phyloP scores from a whole-genome alignment of 2,888 invertebrate species.

The Cheilosia soror region DNA sequence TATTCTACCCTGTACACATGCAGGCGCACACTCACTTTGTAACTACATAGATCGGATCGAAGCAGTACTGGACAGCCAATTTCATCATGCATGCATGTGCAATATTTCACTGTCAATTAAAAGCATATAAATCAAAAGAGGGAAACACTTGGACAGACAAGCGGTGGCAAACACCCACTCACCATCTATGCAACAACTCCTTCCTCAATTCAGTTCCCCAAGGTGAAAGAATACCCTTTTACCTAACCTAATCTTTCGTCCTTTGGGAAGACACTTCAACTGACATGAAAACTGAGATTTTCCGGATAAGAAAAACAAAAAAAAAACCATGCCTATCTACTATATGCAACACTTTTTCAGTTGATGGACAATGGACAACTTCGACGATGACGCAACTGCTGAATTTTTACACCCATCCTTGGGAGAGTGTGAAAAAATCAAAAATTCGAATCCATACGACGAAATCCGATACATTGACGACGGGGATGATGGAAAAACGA shows the following conservation, averaged over 20 bases:
- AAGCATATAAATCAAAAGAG: constrained; percentile 67
- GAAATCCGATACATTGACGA: constrained; percentile 63
- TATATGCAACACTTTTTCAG: constrained; percentile 28
- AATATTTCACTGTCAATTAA: constrained; percentile 74
- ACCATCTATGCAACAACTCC: constrained; percentile 4
- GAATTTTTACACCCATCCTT: constrained; percentile 34
- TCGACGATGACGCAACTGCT: constrained; percentile 4
- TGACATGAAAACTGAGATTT: constrained; percentile 23
- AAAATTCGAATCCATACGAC: constrained; percentile 19
- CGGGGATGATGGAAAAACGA: constrained; percentile 66
- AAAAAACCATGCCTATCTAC: neutral
- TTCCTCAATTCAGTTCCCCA: neutral
- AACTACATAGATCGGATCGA: constrained; percentile 2
- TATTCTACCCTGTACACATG: neutral
- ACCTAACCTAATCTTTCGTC: constrained; percentile 37
- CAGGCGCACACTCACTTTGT: constrained; percentile 31
- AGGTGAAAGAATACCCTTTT: constrained; percentile 39
- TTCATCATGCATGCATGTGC: constrained; percentile 60
- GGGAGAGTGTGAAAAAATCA: constrained; percentile 10
- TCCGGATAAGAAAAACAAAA: neutral
- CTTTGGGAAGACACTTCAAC: constrained; percentile 18
- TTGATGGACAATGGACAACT: constrained; percentile 13
- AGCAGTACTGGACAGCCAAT: constrained; percentile 31
- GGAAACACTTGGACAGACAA: constrained; percentile 30
- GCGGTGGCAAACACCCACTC: constrained; percentile 21